Base-by-base conservation (phyloP, 1,140 invertebrate species). In the Goniozus legneri region DNA sequence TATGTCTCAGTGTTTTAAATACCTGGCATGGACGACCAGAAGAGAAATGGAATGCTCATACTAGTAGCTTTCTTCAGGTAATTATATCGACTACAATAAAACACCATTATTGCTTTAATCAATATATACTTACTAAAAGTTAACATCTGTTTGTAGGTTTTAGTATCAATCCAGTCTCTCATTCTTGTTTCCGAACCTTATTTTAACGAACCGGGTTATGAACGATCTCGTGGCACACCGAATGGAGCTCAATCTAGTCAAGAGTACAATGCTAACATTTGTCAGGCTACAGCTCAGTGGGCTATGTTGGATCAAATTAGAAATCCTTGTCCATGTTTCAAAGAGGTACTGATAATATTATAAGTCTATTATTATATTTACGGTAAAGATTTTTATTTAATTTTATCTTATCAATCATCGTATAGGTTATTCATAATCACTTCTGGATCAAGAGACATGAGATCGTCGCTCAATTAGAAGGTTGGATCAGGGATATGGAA, bases 11-110 rank as follows among this genome's bases (percentile, higher is more conserved):
- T 56, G 89, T 97, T 47, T 77, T 97, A 16, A 97, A 97, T 71
- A 98, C 95, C 0, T 98, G 95, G 95, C 94, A 98, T 74, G 95
- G 95, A 3, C 79, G 94, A 47, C 95, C 94, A n/a, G 95, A 97
- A 74, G 95, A 98, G 70, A 95, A 97, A 77, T 98, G 95, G 95
- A 97, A 96, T 76, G 89, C 94, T 32, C 91, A 94, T 66, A 96
- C 93, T 0, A 97, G 93, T 35, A 97, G 92, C 75, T 95, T 97
- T 66, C 78, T 98, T 40, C 93, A 97, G 82, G 90, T 89, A 63
- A 47, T 47, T 39, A 32, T 35, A 35, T 14, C 8, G 20, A 40
- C 35, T 42, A n/a, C n/a, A n/a, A n/a, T n/a, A n/a, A n/a, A n/a
- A n/a, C 39, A 31, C 34, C 21, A 36, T 42, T 50, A 18, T 39